These are phyloP conservation scores for Petrolisthes manimaculis DNA, from an alignment of 2,888 invertebrate species.

Conservation along the genomic window DNA sequence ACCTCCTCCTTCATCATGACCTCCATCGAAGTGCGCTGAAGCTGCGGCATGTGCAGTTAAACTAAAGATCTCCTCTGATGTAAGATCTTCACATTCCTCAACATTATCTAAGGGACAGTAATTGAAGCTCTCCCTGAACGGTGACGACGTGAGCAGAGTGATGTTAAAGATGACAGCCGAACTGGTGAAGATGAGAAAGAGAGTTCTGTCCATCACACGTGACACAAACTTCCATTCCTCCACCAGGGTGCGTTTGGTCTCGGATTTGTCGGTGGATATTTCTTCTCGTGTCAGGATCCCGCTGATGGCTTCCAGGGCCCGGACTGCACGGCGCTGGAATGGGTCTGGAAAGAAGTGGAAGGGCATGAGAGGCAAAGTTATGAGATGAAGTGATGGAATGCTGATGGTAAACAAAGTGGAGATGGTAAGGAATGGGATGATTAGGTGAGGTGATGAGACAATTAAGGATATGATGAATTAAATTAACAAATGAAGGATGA, in stretches of 20 bases:
- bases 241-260: conserved; percentile 27
- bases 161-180: conserved; percentile 53
- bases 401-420: conserved; percentile 45
- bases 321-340: conserved; percentile 54
- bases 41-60: conserved; percentile 13
- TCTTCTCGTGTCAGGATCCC: conserved; percentile 20
- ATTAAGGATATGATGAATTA: too few species aligned
- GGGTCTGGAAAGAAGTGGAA: conserved; percentile 25
- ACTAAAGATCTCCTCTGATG: conserved; percentile 18
- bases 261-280: neutral
- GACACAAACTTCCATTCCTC: conserved; percentile 63
- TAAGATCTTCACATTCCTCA: conserved; percentile 18
- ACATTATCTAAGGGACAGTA: conserved; percentile 42
- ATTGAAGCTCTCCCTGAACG: conserved; percentile 49
- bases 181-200: conserved; percentile 58
- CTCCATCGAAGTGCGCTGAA: neutral
- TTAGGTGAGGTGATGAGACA: too few species aligned
- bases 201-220: conserved; percentile 55
- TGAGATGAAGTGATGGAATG: conserved; percentile 20
- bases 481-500: too few species aligned
- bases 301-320: conserved; percentile 47
- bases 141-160: conserved; percentile 61
- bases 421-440: too few species aligned
- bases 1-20: neutral
- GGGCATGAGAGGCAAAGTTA: too few species aligned